Conservation (phyloP, 1,140 invertebrate genomes). For the Halesus radiatus region DNA sequence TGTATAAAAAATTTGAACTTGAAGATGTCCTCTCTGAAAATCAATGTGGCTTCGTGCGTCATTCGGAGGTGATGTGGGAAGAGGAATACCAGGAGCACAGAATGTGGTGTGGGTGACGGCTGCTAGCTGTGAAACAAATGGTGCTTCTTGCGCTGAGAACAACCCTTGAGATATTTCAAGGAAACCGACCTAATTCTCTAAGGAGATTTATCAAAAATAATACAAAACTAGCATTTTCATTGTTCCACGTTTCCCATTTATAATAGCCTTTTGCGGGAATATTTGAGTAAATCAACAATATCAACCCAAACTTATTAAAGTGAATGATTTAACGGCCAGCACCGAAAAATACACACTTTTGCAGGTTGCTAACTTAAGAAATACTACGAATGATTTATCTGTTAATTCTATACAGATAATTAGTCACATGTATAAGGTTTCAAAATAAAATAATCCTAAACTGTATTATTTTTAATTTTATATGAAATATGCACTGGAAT, state of each 20-base stretch:
- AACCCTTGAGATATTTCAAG: conserved; percentile 14
- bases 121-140: conserved; percentile 31
- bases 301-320: too few relatives aligned
- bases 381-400: too few relatives aligned
- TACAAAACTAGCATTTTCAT: background rate
- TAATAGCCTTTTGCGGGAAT: too few relatives aligned
- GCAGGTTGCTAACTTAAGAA: too few relatives aligned
- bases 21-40: conserved; percentile 11
- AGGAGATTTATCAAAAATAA: background rate
- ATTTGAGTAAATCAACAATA: too few relatives aligned
- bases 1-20: background rate
- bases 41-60: conserved; percentile 38
- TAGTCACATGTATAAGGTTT: too few relatives aligned
- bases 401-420: too few relatives aligned
- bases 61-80: conserved; percentile 10
- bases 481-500: too few relatives aligned
- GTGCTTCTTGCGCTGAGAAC: conserved; percentile 18
- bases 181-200: conserved; percentile 3
- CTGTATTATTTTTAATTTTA: too few relatives aligned
- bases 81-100: conserved; percentile 13
- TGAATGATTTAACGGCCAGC: too few relatives aligned
- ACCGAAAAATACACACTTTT: too few relatives aligned
- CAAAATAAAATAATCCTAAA: too few relatives aligned
- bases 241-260: background rate
- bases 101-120: conserved; percentile 15